Evolutionary conservation across 2,888 invertebrate species (phyloP).

Genomic region (Rhogogaster chlorosoma): DNA sequence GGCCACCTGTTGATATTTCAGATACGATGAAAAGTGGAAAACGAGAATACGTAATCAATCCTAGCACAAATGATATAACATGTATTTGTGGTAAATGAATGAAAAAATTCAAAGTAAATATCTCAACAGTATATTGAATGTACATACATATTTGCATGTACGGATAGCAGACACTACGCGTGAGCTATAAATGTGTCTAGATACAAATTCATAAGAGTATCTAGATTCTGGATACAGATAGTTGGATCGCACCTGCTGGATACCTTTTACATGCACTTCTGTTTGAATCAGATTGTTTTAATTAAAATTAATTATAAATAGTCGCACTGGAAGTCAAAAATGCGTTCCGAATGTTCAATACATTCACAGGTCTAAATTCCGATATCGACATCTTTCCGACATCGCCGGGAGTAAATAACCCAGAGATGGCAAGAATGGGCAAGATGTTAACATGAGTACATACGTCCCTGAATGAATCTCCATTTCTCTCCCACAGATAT

Average conservation of each 20-base stretch:
- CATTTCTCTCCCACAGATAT: conserved; percentile 3
- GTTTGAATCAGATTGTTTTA: neutral
- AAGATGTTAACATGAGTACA: neutral
- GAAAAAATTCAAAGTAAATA: too few species aligned
- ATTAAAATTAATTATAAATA: neutral
- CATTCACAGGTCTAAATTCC: neutral
- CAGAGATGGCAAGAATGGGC: neutral
- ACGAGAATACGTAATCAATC: neutral
- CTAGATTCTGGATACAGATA: neutral
- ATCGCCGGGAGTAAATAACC: neutral
- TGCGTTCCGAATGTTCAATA: neutral
- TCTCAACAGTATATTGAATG: too few species aligned
- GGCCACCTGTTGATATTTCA: neutral
- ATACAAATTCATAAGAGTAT: neutral
- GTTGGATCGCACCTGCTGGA: neutral
- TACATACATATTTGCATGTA: too few species aligned
- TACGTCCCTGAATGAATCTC: conserved; percentile 32
- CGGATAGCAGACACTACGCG: too few species aligned
- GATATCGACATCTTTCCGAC: neutral
- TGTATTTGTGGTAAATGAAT: neutral
- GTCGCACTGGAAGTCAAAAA: neutral
- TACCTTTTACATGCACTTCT: neutral
- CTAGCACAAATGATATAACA: neutral
- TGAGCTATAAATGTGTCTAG: neutral
- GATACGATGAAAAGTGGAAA: neutral